Evolutionary conservation across 1,140 invertebrate species (phyloP), one percentile per base, ranked within the genome.

Genomic region (Drosophila mayri): DNA sequence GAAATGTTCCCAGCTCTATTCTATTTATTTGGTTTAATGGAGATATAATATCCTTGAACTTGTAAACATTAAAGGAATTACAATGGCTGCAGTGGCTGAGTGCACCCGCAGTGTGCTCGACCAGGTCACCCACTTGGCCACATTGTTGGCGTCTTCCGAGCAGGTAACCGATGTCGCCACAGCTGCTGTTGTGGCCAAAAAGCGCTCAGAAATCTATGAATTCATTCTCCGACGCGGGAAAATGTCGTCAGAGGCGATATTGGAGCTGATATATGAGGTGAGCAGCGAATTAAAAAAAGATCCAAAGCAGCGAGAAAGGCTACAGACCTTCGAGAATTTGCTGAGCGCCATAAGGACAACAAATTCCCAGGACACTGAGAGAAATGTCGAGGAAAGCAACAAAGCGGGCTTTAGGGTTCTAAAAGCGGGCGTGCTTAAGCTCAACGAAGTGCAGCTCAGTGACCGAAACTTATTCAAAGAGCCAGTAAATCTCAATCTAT

Each of bases 151-250:
- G 14, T 37, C 25, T 25, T 54, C 14, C 59, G 65, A 77, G 46
- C 7, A 25, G 18, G 22, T 9, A 2, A 22, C 49, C 28, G 18
- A 18, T 7, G 2, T 38, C 0, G 30, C 41, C 59, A 63, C 83
- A 87, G 40, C 61, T 87, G 79, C 62, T n/a, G 28, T 32, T 40
- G 47, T 90, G 35, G 20, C 61, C 22, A 70, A 49, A 1, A 66
- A 22, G 30, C 80, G 84, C 32, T 43, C 35, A 9, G 60, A 73
- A 63, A 79, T 88, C 28, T 87, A 64, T 44, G 84, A 87, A 25
- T 44, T 30, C 14, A 37, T 84, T 11, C 32, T 88, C 9, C 22
- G 18, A 7, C 30, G 22, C 38, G 22, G 10, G 9, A 59, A 8
- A 38, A 43, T 58, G 59, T 10, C 67, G 22, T 3, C 35, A 8